These are phyloP conservation scores for Xiphophorus hellerii DNA, from an alignment of 2,113 vertebrate species.

Conservation along the genomic window DNA sequence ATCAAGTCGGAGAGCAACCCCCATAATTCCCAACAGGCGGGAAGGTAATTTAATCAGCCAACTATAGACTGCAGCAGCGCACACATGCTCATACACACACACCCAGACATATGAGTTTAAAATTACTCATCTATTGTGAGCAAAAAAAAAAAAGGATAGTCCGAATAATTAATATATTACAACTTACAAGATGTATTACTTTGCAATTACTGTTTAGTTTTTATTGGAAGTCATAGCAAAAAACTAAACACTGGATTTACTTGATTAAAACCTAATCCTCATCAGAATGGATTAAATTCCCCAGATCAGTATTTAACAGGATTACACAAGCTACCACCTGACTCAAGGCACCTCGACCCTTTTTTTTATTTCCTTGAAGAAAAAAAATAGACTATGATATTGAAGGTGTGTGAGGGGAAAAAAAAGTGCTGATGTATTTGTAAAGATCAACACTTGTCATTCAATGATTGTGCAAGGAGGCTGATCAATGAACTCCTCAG, in stretches of 20 bases:
- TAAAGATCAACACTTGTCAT: not conserved
- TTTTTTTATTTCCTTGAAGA: not conserved
- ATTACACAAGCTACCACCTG: slow-evolving; percentile 47
- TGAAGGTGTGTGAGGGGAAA: not conserved
- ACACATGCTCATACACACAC: slow-evolving; percentile 30
- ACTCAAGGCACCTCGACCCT: slow-evolving; percentile 24
- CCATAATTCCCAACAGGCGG: slow-evolving; percentile 58
- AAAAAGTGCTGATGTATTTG: not conserved
- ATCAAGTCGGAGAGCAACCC: slow-evolving; percentile 55
- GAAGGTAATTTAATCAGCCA: slow-evolving; percentile 67
- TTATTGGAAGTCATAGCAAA: slow-evolving; percentile 26
- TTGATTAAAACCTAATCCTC: slow-evolving; percentile 64
- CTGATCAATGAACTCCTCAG: slow-evolving; percentile 26
- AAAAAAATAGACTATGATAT: not conserved
- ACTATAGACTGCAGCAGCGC: slow-evolving; percentile 46
- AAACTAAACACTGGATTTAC: slow-evolving; percentile 57
- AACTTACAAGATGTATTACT: not conserved
- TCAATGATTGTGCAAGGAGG: not conserved
- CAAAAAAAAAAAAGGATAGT: not conserved
- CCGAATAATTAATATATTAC: not conserved
- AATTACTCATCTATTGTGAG: not conserved
- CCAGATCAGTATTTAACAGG: slow-evolving; percentile 61
- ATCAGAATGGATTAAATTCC: slow-evolving; percentile 64
- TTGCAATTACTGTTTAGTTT: not conserved
- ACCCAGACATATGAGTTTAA: not conserved